These are phyloP conservation scores for Drosophila simulans DNA, from an alignment of 1,140 invertebrate genomes.

Conservation along the genomic window DNA sequence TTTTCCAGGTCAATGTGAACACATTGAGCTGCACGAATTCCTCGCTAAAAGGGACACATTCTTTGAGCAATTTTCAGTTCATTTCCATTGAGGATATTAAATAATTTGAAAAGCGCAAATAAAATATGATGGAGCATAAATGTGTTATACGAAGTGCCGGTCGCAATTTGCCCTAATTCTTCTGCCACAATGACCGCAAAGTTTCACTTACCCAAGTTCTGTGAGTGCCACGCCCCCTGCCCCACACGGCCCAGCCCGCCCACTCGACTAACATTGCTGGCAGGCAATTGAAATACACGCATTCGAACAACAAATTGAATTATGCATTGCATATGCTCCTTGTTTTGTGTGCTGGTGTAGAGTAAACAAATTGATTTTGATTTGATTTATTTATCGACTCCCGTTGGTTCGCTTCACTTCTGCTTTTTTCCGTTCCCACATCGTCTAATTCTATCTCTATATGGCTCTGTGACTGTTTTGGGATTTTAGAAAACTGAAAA, in stretches of 20 bases:
- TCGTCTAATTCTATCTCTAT: neutral
- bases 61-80: slow-evolving; percentile 20
- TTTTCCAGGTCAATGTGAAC: slow-evolving; percentile 7
- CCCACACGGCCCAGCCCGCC: neutral
- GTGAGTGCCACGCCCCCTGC: neutral
- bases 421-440: neutral
- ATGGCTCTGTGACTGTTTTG: neutral
- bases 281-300: slow-evolving; percentile 74
- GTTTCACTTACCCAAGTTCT: slow-evolving; percentile 25
- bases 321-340: slow-evolving; percentile 72
- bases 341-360: slow-evolving; percentile 43
- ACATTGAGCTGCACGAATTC: slow-evolving; percentile 14
- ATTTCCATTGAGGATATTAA: slow-evolving; percentile 36
- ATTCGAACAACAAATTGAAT: slow-evolving; percentile 81
- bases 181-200: slow-evolving; percentile 50
- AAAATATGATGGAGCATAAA: slow-evolving; percentile 30
- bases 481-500: slow-evolving; percentile 9
- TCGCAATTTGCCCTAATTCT: slow-evolving; percentile 44
- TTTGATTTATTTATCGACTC: slow-evolving; percentile 75
- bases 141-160: slow-evolving; percentile 27
- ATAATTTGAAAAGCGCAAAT: slow-evolving; percentile 37
- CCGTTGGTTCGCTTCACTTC: slow-evolving; percentile 9
- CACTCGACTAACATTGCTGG: slow-evolving; percentile 44
- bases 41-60: slow-evolving; percentile 10
- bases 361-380: slow-evolving; percentile 81